Evolutionary conservation across 2,797 vertebrate genomes (phyloP).

Genomic region (Onychomys torridus): DNA sequence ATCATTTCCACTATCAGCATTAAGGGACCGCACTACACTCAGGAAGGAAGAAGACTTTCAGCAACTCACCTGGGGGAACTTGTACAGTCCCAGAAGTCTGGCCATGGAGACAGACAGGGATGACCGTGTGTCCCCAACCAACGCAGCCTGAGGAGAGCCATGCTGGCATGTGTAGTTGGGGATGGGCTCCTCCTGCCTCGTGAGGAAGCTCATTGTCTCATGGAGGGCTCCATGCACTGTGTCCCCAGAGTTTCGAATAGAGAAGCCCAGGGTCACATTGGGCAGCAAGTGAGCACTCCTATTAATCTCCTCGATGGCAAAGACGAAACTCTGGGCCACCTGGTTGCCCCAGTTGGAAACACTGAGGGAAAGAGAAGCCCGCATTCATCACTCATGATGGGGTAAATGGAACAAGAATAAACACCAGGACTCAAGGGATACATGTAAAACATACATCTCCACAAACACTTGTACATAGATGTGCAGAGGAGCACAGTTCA

Average conservation of each 20-base stretch:
- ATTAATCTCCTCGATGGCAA: conserved; percentile 72
- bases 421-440: too few relatives aligned
- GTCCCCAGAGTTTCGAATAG: conserved; percentile 61
- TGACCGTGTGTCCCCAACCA: conserved; percentile 61
- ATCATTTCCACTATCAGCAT: not conserved
- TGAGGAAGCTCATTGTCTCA: conserved; percentile 65
- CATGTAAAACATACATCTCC: not conserved
- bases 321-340: conserved; percentile 59
- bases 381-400: too few relatives aligned
- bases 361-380: not conserved
- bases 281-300: conserved; percentile 42
- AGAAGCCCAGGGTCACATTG: conserved; percentile 74
- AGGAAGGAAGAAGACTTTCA: not conserved
- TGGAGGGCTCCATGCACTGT: not conserved
- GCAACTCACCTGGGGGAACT: conserved; percentile 71
- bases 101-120: conserved; percentile 59
- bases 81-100: conserved; percentile 67
- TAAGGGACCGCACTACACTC: not conserved
- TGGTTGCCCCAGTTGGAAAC: conserved; percentile 51
- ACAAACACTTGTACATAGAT: not conserved
- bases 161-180: conserved; percentile 70
- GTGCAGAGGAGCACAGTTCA: not conserved
- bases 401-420: not conserved
- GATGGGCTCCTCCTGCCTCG: conserved; percentile 9
- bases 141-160: conserved; percentile 17